These are phyloP conservation scores for Hipparchia sbordonii DNA, from an alignment of 2,888 invertebrate genomes.

Conservation along the genomic window DNA sequence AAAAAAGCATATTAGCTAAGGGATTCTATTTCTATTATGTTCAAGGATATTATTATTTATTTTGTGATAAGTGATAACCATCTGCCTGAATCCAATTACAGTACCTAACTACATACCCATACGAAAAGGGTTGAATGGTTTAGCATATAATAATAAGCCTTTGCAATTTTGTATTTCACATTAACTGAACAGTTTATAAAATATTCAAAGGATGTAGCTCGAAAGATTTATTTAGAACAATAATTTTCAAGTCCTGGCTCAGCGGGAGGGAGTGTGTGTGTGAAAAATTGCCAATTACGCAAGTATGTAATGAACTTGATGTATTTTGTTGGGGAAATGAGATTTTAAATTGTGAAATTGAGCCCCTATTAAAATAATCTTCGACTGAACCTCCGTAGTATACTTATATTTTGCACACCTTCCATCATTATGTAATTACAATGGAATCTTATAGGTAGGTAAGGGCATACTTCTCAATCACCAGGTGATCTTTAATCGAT, in stretches of 20 bases:
- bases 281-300: slow-evolving; percentile 39
- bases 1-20: too few relatives aligned
- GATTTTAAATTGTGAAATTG: slow-evolving; percentile 18
- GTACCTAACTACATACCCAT: too few relatives aligned
- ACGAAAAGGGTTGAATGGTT: too few relatives aligned
- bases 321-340: slow-evolving; percentile 14
- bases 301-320: slow-evolving; percentile 26
- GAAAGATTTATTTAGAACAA: slow-evolving; percentile 35
- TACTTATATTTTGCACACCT: background rate
- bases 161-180: slow-evolving; percentile 10
- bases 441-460: too few relatives aligned
- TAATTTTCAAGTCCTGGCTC: slow-evolving; percentile 35
- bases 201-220: slow-evolving; percentile 33
- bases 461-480: too few relatives aligned
- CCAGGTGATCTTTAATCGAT: too few relatives aligned
- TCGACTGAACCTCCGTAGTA: background rate
- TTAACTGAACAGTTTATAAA: slow-evolving; percentile 9
- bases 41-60: too few relatives aligned
- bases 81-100: too few relatives aligned
- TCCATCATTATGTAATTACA: too few relatives aligned
- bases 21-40: too few relatives aligned
- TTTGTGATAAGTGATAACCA: too few relatives aligned
- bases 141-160: background rate
- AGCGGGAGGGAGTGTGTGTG: slow-evolving; percentile 35
- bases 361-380: background rate